Percentiles rank a stretch among this genome's conserved stretches.
Evolutionary conservation across 1,140 invertebrate genomes (phyloP).

Genomic region (Globodera rostochiensis): DNA sequence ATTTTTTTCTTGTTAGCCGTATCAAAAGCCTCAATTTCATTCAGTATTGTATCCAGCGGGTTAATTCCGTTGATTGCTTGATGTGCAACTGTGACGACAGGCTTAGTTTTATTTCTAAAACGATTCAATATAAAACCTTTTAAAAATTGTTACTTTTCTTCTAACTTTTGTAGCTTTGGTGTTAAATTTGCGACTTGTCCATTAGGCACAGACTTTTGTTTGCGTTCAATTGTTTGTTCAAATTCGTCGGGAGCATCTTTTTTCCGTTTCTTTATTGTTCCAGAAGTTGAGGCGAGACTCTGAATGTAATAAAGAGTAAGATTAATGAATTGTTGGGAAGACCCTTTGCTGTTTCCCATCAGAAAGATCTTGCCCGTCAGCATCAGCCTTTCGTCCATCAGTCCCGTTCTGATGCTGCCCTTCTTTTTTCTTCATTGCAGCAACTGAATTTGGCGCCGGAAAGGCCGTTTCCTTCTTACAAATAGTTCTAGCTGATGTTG

Average conservation of each 20-base stretch:
- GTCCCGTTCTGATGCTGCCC: background rate
- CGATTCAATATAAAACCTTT: too few relatives aligned
- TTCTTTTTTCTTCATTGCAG: background rate
- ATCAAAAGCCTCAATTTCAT: constrained; percentile 29
- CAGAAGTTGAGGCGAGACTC: background rate
- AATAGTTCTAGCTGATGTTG: background rate
- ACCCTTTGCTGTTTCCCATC: background rate
- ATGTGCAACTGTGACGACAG: background rate
- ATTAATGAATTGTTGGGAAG: background rate
- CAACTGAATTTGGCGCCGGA: background rate
- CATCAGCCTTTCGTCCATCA: background rate
- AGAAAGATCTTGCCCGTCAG: background rate
- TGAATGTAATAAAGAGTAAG: background rate
- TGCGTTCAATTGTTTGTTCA: background rate
- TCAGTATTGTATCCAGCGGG: constrained; percentile 23
- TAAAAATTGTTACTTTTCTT: background rate
- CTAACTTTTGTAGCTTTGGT: background rate
- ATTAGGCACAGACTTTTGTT: background rate
- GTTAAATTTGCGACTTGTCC: background rate
- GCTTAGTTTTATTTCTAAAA: constrained; percentile 6
- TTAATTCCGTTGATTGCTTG: constrained; percentile 6
- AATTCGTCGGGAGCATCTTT: background rate
- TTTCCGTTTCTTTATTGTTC: background rate
- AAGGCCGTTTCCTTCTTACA: background rate
- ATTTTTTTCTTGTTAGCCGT: constrained; percentile 23